Evolutionary conservation across 1,140 invertebrate species (phyloP).

Genomic region (Nomia melanderi): DNA sequence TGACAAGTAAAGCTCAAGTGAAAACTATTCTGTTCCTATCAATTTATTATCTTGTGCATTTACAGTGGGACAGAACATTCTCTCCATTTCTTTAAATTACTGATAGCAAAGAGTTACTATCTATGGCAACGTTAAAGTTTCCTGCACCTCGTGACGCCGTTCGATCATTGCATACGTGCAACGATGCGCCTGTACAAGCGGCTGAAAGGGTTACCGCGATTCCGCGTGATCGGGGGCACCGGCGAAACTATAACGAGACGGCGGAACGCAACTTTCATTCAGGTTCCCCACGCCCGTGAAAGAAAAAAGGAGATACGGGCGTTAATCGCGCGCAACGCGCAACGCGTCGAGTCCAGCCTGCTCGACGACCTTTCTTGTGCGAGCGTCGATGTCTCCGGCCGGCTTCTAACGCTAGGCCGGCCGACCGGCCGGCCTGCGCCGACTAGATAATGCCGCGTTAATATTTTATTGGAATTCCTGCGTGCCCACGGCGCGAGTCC

Average conservation of each 20-base stretch:
- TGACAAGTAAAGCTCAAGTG: too few relatives aligned
- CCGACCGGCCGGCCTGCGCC: not conserved
- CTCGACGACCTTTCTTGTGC: constrained; percentile 49
- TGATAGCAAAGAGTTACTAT: too few relatives aligned
- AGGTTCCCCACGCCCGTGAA: constrained; percentile 31
- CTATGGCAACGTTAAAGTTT: too few relatives aligned
- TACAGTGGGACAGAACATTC: too few relatives aligned
- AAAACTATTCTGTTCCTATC: too few relatives aligned
- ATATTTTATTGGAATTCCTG: not conserved
- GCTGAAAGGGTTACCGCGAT: too few relatives aligned
- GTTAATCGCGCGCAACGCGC: constrained; percentile 23
- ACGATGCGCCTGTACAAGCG: constrained; percentile 14
- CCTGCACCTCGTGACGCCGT: too few relatives aligned
- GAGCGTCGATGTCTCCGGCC: constrained; percentile 54
- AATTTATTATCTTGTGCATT: too few relatives aligned
- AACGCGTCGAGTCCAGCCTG: too few relatives aligned
- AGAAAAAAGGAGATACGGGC: constrained; percentile 52
- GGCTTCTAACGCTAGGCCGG: not conserved
- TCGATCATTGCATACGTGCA: constrained; percentile 16
- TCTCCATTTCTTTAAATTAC: too few relatives aligned
- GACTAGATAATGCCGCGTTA: not conserved
- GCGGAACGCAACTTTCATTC: constrained; percentile 41
- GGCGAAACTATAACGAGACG: not conserved
- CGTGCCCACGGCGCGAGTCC: not conserved
- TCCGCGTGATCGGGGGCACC: not conserved